Conservation (phyloP, 2,888 invertebrate species). For the Trimorus sp. region DNA sequence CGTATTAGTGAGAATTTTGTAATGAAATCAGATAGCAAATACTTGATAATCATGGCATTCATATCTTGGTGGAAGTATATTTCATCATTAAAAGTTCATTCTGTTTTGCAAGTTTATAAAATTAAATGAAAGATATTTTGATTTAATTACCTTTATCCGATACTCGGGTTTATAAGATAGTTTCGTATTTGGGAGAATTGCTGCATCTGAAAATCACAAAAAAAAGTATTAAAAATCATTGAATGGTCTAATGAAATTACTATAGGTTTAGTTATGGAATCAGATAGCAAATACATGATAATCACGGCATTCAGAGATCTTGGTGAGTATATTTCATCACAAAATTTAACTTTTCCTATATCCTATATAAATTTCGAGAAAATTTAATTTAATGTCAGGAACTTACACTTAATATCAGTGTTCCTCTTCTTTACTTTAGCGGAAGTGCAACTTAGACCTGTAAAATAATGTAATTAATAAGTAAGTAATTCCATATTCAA, state of each 20-base stretch:
- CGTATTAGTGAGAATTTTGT: too few species aligned
- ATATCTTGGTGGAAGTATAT: too few species aligned
- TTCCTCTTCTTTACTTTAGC: too few species aligned
- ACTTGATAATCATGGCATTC: too few species aligned
- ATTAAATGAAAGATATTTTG: not conserved
- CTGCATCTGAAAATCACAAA: not conserved
- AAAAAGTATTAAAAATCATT: not conserved
- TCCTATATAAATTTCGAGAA: not conserved
- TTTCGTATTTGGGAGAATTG: not conserved
- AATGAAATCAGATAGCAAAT: too few species aligned
- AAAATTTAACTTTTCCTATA: not conserved
- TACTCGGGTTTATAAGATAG: not conserved
- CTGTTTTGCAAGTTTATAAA: too few species aligned
- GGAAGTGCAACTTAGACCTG: too few species aligned
- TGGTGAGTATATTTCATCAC: slow-evolving; percentile 43
- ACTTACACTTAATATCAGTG: not conserved
- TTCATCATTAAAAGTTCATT: too few species aligned
- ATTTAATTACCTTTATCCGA: not conserved
- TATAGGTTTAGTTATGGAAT: not conserved
- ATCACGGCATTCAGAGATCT: slow-evolving; percentile 52
- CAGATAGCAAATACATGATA: slow-evolving; percentile 42
- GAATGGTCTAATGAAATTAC: not conserved
- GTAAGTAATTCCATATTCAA: too few species aligned
- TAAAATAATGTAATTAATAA: too few species aligned
- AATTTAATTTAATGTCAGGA: not conserved